Evolutionary conservation across 1,140 invertebrate species (phyloP).

Genomic region (Oedothorax gibbosus): DNA sequence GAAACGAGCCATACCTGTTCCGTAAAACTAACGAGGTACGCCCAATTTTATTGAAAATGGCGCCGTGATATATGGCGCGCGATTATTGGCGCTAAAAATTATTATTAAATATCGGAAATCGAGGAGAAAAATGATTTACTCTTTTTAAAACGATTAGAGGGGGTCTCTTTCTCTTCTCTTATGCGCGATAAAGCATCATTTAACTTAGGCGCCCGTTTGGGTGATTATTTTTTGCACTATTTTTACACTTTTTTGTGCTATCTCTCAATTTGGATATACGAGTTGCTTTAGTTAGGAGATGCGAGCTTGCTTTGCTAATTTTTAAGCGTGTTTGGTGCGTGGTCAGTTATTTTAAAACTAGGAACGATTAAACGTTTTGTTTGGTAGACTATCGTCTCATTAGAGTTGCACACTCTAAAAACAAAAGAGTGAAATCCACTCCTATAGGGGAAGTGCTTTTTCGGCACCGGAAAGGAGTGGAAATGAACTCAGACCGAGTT

Average conservation of each 20-base stretch:
- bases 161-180: slow-evolving; percentile 22
- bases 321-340: no score
- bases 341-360: no score
- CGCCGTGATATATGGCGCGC: slow-evolving; percentile 35
- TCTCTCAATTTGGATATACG: slow-evolving; percentile 10
- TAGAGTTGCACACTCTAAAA: no score
- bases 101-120: slow-evolving; percentile 60
- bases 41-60: slow-evolving; percentile 48
- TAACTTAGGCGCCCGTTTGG: slow-evolving; percentile 8
- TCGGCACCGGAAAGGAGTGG: no score
- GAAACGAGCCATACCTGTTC: no score
- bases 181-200: slow-evolving; percentile 47
- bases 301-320: not conserved
- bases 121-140: slow-evolving; percentile 59
- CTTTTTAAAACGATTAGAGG: slow-evolving; percentile 60
- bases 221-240: not conserved
- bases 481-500: no score
- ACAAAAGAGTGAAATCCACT: no score
- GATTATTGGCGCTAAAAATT: slow-evolving; percentile 58
- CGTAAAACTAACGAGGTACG: no score
- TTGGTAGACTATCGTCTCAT: no score
- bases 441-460: no score
- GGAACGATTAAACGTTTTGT: no score
- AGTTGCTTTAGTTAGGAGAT: not conserved
- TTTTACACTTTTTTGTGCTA: slow-evolving; percentile 1